phyloP scores from a whole-genome alignment of 1,140 invertebrate genomes.

The Dinoponera quadriceps region DNA sequence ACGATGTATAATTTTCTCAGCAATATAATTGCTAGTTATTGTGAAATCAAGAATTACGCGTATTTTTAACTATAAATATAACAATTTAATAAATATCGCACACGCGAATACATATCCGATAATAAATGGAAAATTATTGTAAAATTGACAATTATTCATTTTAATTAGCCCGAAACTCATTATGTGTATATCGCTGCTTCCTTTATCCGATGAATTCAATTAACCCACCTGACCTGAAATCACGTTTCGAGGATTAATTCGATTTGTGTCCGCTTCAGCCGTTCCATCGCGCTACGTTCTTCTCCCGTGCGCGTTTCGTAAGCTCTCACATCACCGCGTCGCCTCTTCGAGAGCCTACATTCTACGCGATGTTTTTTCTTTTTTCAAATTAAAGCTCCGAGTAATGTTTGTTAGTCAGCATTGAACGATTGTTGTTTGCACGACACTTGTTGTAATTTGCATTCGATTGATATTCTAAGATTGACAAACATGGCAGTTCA shows the following conservation, averaged over 20 bases:
- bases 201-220: slow-evolving; percentile 1
- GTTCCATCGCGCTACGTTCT: neutral
- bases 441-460: slow-evolving; percentile 37
- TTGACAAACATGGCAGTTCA: slow-evolving; percentile 35
- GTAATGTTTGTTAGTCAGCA: neutral
- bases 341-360: neutral
- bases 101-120: neutral
- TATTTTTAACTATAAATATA: no score
- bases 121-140: neutral
- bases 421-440: slow-evolving; percentile 26
- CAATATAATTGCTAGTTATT: neutral
- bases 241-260: neutral
- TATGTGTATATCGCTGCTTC: no score
- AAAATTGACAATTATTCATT: slow-evolving; percentile 6
- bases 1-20: slow-evolving; percentile 9
- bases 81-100: no score
- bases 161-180: neutral
- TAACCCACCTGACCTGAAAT: neutral
- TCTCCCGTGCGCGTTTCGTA: neutral
- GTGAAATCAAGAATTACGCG: neutral
- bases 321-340: neutral
- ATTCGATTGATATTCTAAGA: slow-evolving; percentile 52
- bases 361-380: neutral
- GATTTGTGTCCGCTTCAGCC: neutral
- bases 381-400: slow-evolving; percentile 9